phyloP scores from a whole-genome alignment of 2,113 vertebrate species.

The Euleptes europaea region DNA sequence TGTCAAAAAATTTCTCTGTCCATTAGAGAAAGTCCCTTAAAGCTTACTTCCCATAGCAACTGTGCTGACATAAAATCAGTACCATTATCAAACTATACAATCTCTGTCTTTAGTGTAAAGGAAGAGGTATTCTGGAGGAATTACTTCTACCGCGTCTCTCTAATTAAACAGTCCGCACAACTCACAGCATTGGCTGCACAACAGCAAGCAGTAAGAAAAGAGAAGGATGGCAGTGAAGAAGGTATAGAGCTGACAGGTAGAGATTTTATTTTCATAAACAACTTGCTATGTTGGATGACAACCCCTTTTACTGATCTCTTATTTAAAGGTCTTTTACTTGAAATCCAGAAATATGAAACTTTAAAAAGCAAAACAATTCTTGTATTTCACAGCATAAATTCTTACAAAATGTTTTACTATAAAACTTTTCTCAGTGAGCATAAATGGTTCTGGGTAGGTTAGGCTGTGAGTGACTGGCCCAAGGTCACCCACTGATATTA shows the following conservation, averaged over 20 bases:
- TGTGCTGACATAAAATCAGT: not conserved
- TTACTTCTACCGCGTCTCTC: conserved; percentile 96
- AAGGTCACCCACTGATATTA: no score
- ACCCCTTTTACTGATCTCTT: not conserved
- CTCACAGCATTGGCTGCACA: conserved; percentile 93
- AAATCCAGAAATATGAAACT: not conserved
- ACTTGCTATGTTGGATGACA: not conserved
- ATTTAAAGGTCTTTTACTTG: not conserved
- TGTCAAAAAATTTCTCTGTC: not conserved
- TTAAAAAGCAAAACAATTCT: not conserved
- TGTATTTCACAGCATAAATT: not conserved
- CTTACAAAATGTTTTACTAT: not conserved
- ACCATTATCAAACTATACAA: conserved; percentile 29
- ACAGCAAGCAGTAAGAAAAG: conserved; percentile 82
- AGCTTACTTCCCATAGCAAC: not conserved
- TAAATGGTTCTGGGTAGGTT: no score
- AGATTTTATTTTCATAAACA: conserved; percentile 12
- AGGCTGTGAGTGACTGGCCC: no score
- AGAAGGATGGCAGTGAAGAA: conserved; percentile 68
- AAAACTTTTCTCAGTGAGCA: no score
- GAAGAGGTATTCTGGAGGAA: conserved; percentile 99
- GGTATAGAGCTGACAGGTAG: conserved; percentile 81
- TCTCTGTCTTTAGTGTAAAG: conserved; percentile 81
- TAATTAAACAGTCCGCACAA: conserved; percentile 96
- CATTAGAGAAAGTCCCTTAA: not conserved